These are phyloP conservation scores for Siniperca chuatsi DNA, from an alignment of 2,113 vertebrate genomes.

Conservation along the genomic window DNA sequence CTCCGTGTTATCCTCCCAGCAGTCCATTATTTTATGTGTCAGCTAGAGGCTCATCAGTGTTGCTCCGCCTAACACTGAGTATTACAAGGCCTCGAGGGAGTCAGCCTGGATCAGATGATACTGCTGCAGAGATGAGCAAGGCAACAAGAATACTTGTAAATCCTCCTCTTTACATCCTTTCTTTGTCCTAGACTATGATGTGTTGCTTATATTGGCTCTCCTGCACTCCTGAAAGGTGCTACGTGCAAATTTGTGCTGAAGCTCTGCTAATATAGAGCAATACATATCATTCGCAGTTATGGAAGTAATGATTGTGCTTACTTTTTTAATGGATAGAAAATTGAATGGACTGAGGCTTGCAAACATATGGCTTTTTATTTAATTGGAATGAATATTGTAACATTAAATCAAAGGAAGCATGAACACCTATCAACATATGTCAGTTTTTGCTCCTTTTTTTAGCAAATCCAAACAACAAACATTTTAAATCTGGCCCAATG, in stretches of 20 bases:
- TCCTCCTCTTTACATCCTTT: background rate
- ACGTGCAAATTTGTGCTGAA: background rate
- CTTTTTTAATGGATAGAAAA: background rate
- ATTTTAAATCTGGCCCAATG: conserved; percentile 49
- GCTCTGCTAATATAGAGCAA: background rate
- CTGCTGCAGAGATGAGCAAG: background rate
- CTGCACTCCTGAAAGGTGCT: background rate
- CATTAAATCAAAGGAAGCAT: conserved; percentile 78
- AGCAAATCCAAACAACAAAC: conserved; percentile 66
- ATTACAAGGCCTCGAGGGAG: conserved; percentile 12
- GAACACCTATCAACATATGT: conserved; percentile 65
- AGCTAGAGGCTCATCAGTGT: conserved; percentile 14
- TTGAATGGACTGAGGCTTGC: conserved; percentile 45
- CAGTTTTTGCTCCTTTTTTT: conserved; percentile 44
- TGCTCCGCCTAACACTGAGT: conserved; percentile 25
- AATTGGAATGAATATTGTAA: conserved; percentile 77
- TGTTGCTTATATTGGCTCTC: background rate
- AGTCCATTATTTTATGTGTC: background rate
- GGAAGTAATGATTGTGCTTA: background rate
- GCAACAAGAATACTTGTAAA: background rate
- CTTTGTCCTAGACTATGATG: background rate
- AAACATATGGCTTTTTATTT: conserved; percentile 86
- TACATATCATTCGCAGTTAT: background rate
- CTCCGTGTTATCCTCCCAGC: background rate
- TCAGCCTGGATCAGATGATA: conserved; percentile 31